Evolutionary conservation across 2,888 invertebrate species (phyloP), one percentile per base, ranked within the genome.

Genomic region (Agrochola macilenta): DNA sequence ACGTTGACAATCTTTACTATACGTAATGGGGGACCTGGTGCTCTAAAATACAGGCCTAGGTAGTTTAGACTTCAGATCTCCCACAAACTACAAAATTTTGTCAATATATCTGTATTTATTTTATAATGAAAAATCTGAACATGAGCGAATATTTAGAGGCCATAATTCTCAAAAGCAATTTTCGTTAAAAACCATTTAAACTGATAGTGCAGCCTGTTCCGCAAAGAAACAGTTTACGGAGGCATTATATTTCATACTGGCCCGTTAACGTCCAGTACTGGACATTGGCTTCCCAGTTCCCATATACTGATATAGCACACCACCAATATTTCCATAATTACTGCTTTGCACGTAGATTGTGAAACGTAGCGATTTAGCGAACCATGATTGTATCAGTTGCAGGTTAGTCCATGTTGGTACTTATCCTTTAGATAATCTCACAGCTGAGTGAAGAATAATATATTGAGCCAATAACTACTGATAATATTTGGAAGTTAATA

Each of bases 281-380:
- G 30, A 60, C 72, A 23, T 54, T 72, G 20, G 20, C 8, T 78
- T 68, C 23, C 66, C 30, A 46, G 5, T 78, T 68, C 23, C 66
- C 30, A 46, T 78, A 30, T 26, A 66, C 39, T n/a, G 39, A 39
- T 79, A 49, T 63, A 69, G 57, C 39, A 49, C 43, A 43, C 26
- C 17, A 26, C 11, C 35, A 23, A 20, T 52, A 52, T 79, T 79
- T 64, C 68, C 74, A 74, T 74, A 79, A 69, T 64, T 69, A 79
- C 35, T 23, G 35, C 17, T 74, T 74, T 57, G 20, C 39, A 57
- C 46, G 26, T 60, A n/a, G 26, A 39, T 78, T 30, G n/a, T n/a
- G 49, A 73, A 46, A 43, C 20, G 57, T 39, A 66, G 43, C n/a
- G n/a, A n/a, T n/a, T n/a, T n/a, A n/a, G n/a, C 46, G 14, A 76